These are phyloP conservation scores for Nyctereutes procyonoides DNA, from an alignment of 2,113 vertebrate species.

Conservation along the genomic window DNA sequence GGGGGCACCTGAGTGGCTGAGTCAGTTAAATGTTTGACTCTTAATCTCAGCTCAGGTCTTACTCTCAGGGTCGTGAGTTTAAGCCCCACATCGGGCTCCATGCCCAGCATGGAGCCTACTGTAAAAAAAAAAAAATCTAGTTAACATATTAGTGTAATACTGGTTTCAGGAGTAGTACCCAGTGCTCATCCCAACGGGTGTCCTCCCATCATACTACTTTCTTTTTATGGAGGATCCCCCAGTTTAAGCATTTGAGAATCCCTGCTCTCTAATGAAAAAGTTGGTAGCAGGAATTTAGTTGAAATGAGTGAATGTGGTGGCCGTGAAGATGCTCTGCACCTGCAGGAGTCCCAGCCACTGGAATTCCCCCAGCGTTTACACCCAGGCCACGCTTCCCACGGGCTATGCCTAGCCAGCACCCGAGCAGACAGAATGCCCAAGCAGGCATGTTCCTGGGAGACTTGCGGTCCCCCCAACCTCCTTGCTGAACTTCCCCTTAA, in stretches of 20 bases:
- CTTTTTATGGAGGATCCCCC: not conserved
- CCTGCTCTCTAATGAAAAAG: not conserved
- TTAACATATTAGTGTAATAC: too few relatives aligned
- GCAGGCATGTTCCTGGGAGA: not conserved
- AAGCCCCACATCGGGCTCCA: too few relatives aligned
- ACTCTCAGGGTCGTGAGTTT: too few relatives aligned
- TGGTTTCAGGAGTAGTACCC: too few relatives aligned
- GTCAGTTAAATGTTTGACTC: too few relatives aligned
- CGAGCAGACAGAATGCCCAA: not conserved
- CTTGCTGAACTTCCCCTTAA: not conserved
- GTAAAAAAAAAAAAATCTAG: too few relatives aligned
- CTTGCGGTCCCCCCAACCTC: not conserved
- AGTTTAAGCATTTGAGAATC: not conserved
- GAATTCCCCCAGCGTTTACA: not conserved
- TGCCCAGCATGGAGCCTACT: too few relatives aligned
- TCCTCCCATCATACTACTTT: too few relatives aligned
- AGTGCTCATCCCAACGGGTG: too few relatives aligned
- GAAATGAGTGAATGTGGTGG: not conserved
- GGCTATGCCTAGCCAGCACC: not conserved
- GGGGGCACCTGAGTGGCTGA: too few relatives aligned
- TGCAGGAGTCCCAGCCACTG: not conserved
- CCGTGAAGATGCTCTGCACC: too few relatives aligned
- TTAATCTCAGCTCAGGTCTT: too few relatives aligned
- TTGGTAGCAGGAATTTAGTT: not conserved
- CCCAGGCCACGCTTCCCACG: rapidly evolving